These are phyloP conservation scores for Orius insidiosus DNA, from an alignment of 1,140 invertebrate species.

Conservation along the genomic window DNA sequence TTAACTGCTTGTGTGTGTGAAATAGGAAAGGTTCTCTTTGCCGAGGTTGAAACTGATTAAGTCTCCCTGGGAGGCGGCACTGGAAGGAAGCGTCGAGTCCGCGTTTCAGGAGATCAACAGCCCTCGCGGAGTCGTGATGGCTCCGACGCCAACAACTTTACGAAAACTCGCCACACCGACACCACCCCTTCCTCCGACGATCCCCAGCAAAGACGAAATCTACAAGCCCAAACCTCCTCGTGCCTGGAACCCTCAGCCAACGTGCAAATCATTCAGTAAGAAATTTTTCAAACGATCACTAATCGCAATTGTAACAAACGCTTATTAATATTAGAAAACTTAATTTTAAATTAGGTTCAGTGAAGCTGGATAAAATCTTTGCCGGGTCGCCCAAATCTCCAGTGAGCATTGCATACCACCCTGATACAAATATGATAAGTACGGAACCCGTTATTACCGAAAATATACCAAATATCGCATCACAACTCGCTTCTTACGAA, in stretches of 20 bases:
- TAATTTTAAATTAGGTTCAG: constrained; percentile 18
- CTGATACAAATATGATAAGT: constrained; percentile 17
- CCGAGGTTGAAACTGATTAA: constrained; percentile 41
- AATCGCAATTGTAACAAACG: background rate
- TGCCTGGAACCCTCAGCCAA: constrained; percentile 28
- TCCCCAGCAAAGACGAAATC: constrained; percentile 7
- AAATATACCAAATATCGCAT: constrained; percentile 10
- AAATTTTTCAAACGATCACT: background rate
- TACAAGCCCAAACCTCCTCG: constrained; percentile 34
- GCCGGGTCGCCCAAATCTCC: constrained; percentile 20
- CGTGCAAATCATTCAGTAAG: constrained; percentile 15
- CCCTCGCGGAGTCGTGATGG: constrained; percentile 16
- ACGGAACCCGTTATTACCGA: constrained; percentile 11
- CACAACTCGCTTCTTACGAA: constrained; percentile 11
- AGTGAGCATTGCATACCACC: constrained; percentile 20
- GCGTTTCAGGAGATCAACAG: constrained; percentile 35
- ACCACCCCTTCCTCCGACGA: constrained; percentile 15
- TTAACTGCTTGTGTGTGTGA: background rate
- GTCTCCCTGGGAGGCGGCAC: constrained; percentile 55
- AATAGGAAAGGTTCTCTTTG: constrained; percentile 37
- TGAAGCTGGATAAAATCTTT: constrained; percentile 22
- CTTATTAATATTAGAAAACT: background rate
- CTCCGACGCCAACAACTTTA: constrained; percentile 14
- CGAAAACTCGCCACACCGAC: constrained; percentile 19
- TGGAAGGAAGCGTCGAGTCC: constrained; percentile 46